Percentiles rank a stretch among this genome's conserved stretches.
These are phyloP conservation scores for Orthochromis indermauri DNA, from an alignment of 2,113 vertebrate genomes.

Conservation along the genomic window DNA sequence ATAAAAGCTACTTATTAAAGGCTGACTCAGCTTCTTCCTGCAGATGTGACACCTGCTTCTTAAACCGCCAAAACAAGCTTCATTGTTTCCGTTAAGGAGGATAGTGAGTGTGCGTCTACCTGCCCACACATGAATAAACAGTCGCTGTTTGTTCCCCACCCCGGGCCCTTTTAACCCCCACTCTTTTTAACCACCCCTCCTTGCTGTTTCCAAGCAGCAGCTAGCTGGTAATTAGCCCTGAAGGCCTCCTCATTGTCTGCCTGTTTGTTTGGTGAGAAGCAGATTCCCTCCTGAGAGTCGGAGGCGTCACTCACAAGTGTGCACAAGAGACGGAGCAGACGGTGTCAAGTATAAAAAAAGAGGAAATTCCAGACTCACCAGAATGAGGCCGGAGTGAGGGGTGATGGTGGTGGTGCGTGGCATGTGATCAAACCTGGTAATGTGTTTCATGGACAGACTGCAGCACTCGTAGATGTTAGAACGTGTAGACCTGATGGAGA, in stretches of 20 bases:
- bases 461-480: neutral
- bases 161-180: neutral
- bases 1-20: constrained; percentile 43
- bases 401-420: neutral
- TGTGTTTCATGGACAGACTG: neutral
- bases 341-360: neutral
- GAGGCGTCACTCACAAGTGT: constrained; percentile 6
- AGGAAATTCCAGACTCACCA: constrained; percentile 33
- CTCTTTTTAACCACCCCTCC: neutral
- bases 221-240: constrained; percentile 53
- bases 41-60: constrained; percentile 66
- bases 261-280: constrained; percentile 43
- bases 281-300: constrained; percentile 25
- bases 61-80: constrained; percentile 29
- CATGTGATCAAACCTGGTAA: neutral
- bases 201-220: constrained; percentile 18
- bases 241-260: constrained; percentile 37
- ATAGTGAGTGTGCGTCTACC: neutral
- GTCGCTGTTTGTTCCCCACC: neutral
- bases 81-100: constrained; percentile 54
- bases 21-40: constrained; percentile 54
- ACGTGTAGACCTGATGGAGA: neutral
- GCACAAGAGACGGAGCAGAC: constrained; percentile 3
- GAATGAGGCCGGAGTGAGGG: neutral
- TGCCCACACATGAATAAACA: constrained; percentile 9